Evolutionary conservation across 37 sponge, comb jelly and placozoan genomes (phyloP), one percentile per base, ranked within the genome.

Genomic region (Ianthella basta): DNA sequence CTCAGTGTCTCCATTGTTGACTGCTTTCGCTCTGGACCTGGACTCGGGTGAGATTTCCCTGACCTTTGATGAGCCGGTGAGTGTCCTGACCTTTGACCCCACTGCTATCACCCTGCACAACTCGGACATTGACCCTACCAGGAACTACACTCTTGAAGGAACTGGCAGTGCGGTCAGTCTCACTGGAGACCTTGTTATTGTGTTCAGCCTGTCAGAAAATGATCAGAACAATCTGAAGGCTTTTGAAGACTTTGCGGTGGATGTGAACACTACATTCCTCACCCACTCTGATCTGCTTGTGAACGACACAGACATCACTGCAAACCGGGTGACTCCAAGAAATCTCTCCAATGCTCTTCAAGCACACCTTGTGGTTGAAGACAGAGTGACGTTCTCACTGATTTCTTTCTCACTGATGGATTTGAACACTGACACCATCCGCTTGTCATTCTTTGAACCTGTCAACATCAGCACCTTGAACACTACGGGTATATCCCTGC

Each of bases 61-160:
- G 34, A 86, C 92, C 20, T 96, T 96, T 85, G 90, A 93, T 55
- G 97, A 96, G 77, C 67, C 91, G 1, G 90, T 96, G 27, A 72
- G 87, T 66, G 1, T 70, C 2, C 15, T 34, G 30, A 50, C 68
- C 21, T 89, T 96, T 56, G 84, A 89, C 38, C 88, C 92, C 14
- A 33, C 70, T 21, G 79, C 69, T 0, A 89, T 96, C 16, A 96
- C 92, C 0, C 82, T 96, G 4, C 83, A 94, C 21, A 89, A 89
- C 63, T n/a, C 36, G 0, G 69, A 50, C 33, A 79, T 10, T 34
- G 40, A 68, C 63, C 59, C 81, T 12, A 75, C 83, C 53, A 82
- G 86, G 39, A 95, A 83, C 69, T 89, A 88, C 60, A 86, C 80
- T 13, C 53, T 93, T 1, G 65, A 72, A 34, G 92, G 88, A 50